These are phyloP conservation scores for Drosophila repleta DNA, from an alignment of 1,140 invertebrate genomes.

Conservation along the genomic window DNA sequence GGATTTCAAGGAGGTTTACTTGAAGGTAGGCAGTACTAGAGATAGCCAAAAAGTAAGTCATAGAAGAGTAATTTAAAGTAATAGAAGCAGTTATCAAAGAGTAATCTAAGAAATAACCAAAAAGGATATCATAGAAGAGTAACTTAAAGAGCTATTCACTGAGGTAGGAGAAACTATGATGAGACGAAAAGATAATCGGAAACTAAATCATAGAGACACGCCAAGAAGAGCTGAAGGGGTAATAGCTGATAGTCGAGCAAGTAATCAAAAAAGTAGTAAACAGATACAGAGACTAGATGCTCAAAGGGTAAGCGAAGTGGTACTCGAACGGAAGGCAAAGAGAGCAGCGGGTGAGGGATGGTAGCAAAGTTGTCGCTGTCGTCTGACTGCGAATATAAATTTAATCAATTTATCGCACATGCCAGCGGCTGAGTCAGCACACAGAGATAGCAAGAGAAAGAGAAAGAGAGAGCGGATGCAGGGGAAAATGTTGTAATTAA, in stretches of 20 bases:
- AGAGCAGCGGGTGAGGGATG: not conserved
- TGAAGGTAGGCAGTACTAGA: no score
- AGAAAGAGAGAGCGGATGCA: not conserved
- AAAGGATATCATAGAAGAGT: no score
- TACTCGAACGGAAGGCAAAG: not conserved
- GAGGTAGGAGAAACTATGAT: no score
- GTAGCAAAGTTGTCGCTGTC: not conserved
- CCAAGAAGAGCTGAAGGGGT: not conserved
- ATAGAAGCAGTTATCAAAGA: no score
- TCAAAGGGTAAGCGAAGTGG: not conserved
- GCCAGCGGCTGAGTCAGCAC: slow-evolving; percentile 11
- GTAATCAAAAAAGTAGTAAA: not conserved
- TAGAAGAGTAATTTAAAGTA: no score
- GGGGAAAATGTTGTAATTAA: slow-evolving; percentile 67
- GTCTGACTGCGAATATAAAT: slow-evolving; percentile 57
- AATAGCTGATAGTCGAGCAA: not conserved
- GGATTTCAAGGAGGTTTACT: no score
- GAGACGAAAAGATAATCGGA: no score
- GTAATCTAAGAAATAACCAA: no score
- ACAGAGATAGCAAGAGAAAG: not conserved
- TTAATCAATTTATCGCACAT: slow-evolving; percentile 73
- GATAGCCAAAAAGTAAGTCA: no score
- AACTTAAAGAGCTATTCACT: no score
- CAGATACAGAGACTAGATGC: no score
- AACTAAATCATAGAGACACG: no score